phyloP scores from a whole-genome alignment of 2,113 vertebrate species.

The Geococcyx californianus region DNA sequence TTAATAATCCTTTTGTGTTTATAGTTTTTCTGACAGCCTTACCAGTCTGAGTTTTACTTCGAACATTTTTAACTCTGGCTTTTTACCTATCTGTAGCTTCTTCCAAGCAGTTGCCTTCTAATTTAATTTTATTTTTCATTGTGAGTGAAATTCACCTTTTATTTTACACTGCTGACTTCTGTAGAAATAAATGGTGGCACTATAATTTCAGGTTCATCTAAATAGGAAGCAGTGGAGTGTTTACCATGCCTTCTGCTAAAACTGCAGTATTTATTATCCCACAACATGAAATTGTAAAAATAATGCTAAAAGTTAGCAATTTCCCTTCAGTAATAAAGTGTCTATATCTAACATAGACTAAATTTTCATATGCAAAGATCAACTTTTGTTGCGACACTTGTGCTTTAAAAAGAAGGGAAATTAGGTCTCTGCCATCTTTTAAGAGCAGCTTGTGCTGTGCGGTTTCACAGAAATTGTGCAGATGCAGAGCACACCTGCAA shows the following conservation, averaged over 20 bases:
- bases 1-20: background rate
- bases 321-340: background rate
- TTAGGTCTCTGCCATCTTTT: background rate
- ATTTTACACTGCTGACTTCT: background rate
- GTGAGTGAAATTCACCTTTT: background rate
- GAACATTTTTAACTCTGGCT: background rate
- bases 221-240: background rate
- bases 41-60: background rate
- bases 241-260: background rate
- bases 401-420: background rate
- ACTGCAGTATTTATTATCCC: background rate
- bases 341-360: background rate
- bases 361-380: background rate
- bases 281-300: background rate
- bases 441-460: background rate
- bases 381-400: background rate
- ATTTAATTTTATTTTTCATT: background rate
- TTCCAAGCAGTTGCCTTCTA: background rate
- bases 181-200: background rate
- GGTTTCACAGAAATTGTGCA: background rate
- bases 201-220: background rate
- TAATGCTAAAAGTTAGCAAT: background rate
- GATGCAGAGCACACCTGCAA: background rate
- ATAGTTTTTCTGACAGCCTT: background rate
- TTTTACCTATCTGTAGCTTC: background rate